Evolutionary conservation across 2,113 vertebrate genomes (phyloP), one percentile per base, ranked within the genome.

Genomic region (Egretta garzetta): DNA sequence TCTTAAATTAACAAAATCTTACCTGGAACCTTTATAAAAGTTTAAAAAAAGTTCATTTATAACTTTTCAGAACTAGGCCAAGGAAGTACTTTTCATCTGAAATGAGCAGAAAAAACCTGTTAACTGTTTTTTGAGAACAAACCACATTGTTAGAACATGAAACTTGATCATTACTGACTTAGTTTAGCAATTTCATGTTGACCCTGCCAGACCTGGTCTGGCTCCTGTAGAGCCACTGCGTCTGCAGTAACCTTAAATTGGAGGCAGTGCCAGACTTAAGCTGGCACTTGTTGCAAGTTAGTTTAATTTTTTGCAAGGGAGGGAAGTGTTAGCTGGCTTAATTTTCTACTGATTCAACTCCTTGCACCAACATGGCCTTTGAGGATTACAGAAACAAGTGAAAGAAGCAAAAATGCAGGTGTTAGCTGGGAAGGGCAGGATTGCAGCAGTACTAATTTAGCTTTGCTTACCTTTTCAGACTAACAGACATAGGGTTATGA

Each of bases 161-260:
- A 93, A 93, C 33, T 89, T 81, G 52, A 91, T 93, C n/a, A 10
- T 81, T 92, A 12, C 53, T 64, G 60, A 35, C 91, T 85, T 52
- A 45, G 49, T 85, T 75, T 12, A 75, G 90, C 43, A 75, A 30
- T 91, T 94, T 43, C 1, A 2, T 0, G 1, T 16, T 94, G 92
- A 82, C 87, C 62, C 70, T 95, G 90, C 73, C 87, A 76, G 84
- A 52, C 56, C 6, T 0, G 7, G 14, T 60, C 84, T 88, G 92
- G 62, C 74, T 95, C 49, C 92, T 85, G 91, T 35, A 75, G 95
- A 90, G 86, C 66, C 80, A 5, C 93, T 85, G 73, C 13, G 4
- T 87, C 73, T 86, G 84, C 80, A 64, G 77, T 50, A 85, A 43
- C 87, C 87, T 72, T 13, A 21, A 60, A 33, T 24, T 58, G 77